These are phyloP conservation scores for Vicugna pacos DNA, from an alignment of 2,113 vertebrate species.

Conservation along the genomic window DNA sequence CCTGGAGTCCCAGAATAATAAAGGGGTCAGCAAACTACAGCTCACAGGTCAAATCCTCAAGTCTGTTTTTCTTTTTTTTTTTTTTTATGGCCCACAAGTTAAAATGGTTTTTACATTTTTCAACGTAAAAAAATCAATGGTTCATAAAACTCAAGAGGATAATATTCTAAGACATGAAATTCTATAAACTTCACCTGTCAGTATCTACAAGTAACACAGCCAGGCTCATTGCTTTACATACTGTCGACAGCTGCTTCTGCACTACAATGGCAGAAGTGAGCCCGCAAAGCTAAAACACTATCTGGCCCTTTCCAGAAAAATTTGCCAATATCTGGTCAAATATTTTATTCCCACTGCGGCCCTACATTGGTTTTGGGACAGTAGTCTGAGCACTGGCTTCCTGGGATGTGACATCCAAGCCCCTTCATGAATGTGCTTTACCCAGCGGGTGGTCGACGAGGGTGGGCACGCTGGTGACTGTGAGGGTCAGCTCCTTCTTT, in stretches of 20 bases:
- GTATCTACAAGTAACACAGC: background rate
- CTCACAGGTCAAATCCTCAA: background rate
- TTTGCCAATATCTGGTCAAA: background rate
- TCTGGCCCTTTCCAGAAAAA: background rate
- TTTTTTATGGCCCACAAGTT: background rate
- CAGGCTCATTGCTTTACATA: background rate
- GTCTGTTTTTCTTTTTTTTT: background rate
- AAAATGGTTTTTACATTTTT: background rate
- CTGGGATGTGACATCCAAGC: background rate
- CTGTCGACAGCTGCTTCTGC: background rate
- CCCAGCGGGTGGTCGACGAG: conserved; percentile 92
- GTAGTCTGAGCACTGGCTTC: background rate
- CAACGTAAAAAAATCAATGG: background rate
- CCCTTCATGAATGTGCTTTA: conserved; percentile 78
- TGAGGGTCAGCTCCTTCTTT: conserved; percentile 82
- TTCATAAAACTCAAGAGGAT: background rate
- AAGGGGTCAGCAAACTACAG: background rate
- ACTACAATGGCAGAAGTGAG: background rate
- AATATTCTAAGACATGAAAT: background rate
- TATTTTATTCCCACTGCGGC: background rate
- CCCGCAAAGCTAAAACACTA: background rate
- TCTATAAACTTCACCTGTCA: background rate
- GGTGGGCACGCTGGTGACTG: conserved; percentile 85
- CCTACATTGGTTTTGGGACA: background rate
- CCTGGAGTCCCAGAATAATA: background rate